These are phyloP conservation scores for Tenthredo distinguenda DNA, from an alignment of 2,888 invertebrate species.

Conservation along the genomic window DNA sequence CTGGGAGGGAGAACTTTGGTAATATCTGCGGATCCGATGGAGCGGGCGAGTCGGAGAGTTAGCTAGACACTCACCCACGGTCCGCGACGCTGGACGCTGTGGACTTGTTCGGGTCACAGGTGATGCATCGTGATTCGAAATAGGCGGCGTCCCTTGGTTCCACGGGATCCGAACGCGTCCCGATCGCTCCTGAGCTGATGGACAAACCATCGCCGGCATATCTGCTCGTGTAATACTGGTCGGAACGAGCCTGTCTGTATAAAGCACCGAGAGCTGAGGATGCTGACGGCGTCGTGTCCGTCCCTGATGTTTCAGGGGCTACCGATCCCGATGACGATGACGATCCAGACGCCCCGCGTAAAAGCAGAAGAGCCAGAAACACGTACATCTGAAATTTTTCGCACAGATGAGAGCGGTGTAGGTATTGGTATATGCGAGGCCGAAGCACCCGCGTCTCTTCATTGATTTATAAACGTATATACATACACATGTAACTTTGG, in stretches of 20 bases:
- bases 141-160: conserved; percentile 71
- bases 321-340: conserved; percentile 25
- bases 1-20: neutral
- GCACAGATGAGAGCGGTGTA: neutral
- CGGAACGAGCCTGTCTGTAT: conserved; percentile 71
- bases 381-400: conserved; percentile 23
- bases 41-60: conserved; percentile 20
- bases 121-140: conserved; percentile 73
- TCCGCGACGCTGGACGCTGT: conserved; percentile 62
- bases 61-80: conserved; percentile 58
- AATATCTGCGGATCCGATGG: conserved; percentile 9
- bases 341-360: conserved; percentile 4
- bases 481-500: neutral
- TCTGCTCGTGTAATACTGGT: conserved; percentile 66
- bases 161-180: conserved; percentile 65
- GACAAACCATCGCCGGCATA: conserved; percentile 67
- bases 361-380: conserved; percentile 25
- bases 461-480: conserved; percentile 10
- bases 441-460: neutral
- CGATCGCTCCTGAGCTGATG: conserved; percentile 65
- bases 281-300: conserved; percentile 62
- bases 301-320: conserved; percentile 4
- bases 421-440: neutral
- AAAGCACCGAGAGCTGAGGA: conserved; percentile 68
- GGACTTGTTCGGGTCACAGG: conserved; percentile 71